phyloP scores from a whole-genome alignment of 2,113 vertebrate species.

The Dinomys branickii region DNA sequence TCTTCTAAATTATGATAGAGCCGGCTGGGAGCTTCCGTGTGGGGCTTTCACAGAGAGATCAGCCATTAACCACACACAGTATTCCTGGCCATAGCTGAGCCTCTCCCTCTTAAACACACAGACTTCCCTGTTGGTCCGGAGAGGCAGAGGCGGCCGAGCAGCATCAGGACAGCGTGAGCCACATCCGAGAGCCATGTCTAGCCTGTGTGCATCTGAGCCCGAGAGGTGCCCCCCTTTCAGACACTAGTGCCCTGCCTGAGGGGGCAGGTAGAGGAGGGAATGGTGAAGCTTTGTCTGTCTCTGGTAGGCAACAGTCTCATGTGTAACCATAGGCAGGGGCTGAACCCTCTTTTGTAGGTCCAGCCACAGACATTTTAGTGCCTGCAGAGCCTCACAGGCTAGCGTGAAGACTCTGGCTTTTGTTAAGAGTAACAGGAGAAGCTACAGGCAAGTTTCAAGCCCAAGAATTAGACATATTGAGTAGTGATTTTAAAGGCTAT shows the following conservation, averaged over 20 bases:
- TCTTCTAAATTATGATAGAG: conserved; percentile 84
- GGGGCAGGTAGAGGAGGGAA: accelerated
- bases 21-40: conserved; percentile 83
- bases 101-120: conserved; percentile 79
- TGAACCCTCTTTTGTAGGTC: background rate
- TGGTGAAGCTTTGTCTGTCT: background rate
- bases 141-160: conserved; percentile 69
- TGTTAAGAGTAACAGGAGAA: background rate
- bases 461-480: background rate
- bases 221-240: background rate
- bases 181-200: conserved; percentile 50
- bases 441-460: background rate
- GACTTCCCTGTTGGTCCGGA: conserved; percentile 72
- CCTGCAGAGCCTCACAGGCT: background rate
- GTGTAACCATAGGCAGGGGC: background rate
- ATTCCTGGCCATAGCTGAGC: conserved; percentile 86
- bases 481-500: background rate
- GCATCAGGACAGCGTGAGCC: background rate
- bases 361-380: background rate
- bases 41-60: conserved; percentile 85
- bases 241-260: background rate
- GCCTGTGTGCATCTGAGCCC: background rate
- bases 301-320: background rate
- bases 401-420: background rate
- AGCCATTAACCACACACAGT: conserved; percentile 87